Evolutionary conservation across 2,888 invertebrate genomes (phyloP), one percentile per base, ranked within the genome.

Genomic region (Caenorhabditis drosophilae): DNA sequence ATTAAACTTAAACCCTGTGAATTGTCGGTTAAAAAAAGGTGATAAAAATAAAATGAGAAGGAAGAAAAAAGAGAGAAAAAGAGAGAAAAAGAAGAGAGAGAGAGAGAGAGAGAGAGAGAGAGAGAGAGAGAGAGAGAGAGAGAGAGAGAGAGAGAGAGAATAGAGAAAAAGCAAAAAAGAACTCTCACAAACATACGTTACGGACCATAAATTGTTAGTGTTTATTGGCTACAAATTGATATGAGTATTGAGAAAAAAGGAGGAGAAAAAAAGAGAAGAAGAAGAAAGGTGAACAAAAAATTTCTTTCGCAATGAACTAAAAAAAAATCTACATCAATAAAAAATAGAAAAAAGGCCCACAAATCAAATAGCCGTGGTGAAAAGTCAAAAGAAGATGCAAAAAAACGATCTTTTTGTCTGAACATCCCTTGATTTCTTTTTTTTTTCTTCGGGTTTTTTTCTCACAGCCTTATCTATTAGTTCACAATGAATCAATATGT

Each of bases 111-210:
- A 34, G 38, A 52, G n/a, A 31, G 11, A 40, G 15, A 20, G 11
- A 18, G 15, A 9, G 6, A 9, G 18, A 6, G 15, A 40, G 18
- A 12, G 36, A 56, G 20, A 25, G 25, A 52, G 26, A 26, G 31
- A 27, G 44, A 42, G 20, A 36, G 42, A 11, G 38, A 61, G 20
- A 45, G 41, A 35, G 12, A 26, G 38, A 22, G 44, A 42, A 27
- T 26, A 35, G 44, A 20, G 16, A 45, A 55, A 44, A 42, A 48
- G 47, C 45, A 47, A 58, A n/a, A 48, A 31, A 31, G 50, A 47
- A 16, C 25, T 31, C 48, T 12, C 31, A 31, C 31, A 31, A 6
- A 31, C 31, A 12, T 15, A 36, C 36, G 36, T 36, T 36, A 36
- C 36, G 36, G n/a, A n/a, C 36, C 36, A 36, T 36, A 11, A 36